phyloP scores from a whole-genome alignment of 2,113 vertebrate species.

The Ivindomyrus marchei region DNA sequence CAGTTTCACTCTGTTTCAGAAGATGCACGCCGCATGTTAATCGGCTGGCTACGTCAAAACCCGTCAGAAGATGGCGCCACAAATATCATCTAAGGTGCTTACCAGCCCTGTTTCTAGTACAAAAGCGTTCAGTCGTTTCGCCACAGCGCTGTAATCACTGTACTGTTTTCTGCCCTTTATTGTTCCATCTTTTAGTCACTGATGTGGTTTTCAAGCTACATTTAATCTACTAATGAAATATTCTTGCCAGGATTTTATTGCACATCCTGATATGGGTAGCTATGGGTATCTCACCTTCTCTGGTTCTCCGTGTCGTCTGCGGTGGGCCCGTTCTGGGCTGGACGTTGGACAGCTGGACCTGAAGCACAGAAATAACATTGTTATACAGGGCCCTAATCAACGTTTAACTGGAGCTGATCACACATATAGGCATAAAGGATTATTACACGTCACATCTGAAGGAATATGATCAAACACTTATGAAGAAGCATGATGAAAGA shows the following conservation, averaged over 20 bases:
- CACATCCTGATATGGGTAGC: not conserved
- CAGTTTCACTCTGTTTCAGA: not conserved
- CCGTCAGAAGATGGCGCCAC: not conserved
- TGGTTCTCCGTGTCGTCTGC: conserved; percentile 91
- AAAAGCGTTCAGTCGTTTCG: not conserved
- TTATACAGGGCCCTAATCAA: not conserved
- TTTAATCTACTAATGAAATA: not conserved
- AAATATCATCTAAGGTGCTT: not conserved
- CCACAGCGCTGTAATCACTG: not conserved
- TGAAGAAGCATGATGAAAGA: not conserved
- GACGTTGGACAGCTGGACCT: conserved; percentile 91
- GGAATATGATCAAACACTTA: not conserved
- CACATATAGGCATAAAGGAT: not conserved
- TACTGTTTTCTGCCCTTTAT: not conserved
- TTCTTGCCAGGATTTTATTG: not conserved
- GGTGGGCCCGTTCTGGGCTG: conserved; percentile 83
- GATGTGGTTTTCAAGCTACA: not conserved
- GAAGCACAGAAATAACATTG: conserved; percentile 29
- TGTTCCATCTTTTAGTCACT: not conserved
- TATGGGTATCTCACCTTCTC: conserved; percentile 70
- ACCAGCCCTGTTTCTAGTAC: not conserved
- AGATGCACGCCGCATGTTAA: not conserved
- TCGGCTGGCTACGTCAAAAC: not conserved
- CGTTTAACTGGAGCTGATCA: not conserved
- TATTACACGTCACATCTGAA: not conserved